Conservation (phyloP, 2,113 vertebrate genomes). For the Trogon surrucura region DNA sequence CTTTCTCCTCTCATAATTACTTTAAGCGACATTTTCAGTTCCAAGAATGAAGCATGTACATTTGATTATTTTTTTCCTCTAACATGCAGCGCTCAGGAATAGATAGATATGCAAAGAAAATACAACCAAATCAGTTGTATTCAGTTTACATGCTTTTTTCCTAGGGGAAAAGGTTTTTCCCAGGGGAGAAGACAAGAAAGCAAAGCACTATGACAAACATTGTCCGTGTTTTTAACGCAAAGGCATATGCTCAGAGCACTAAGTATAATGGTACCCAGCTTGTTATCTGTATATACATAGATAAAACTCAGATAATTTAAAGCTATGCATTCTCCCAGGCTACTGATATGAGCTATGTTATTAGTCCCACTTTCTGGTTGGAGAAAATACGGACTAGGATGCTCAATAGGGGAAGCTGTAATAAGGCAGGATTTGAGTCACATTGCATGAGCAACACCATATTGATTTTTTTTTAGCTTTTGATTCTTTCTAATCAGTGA, state of each 20-base stretch:
- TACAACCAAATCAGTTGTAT: neutral
- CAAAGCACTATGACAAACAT: neutral
- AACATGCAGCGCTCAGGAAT: neutral
- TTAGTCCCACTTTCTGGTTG: neutral
- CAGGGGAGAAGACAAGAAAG: neutral
- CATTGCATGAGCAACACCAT: neutral
- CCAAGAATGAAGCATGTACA: accelerated
- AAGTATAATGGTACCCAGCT: accelerated
- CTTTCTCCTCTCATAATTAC: neutral
- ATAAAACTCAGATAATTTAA: neutral
- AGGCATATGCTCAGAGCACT: neutral
- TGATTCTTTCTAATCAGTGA: neutral
- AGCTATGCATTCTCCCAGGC: neutral
- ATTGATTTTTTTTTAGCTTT: neutral
- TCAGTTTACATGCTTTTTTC: neutral
- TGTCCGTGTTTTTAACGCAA: neutral
- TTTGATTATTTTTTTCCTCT: neutral
- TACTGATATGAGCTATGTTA: neutral
- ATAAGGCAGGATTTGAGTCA: neutral
- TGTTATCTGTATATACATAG: neutral
- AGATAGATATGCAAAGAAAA: neutral
- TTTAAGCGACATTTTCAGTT: neutral
- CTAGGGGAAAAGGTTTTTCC: neutral
- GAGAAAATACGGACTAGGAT: neutral
- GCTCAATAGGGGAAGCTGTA: neutral